phyloP scores from a whole-genome alignment of 2,797 vertebrate species.

The Crax fasciolata region DNA sequence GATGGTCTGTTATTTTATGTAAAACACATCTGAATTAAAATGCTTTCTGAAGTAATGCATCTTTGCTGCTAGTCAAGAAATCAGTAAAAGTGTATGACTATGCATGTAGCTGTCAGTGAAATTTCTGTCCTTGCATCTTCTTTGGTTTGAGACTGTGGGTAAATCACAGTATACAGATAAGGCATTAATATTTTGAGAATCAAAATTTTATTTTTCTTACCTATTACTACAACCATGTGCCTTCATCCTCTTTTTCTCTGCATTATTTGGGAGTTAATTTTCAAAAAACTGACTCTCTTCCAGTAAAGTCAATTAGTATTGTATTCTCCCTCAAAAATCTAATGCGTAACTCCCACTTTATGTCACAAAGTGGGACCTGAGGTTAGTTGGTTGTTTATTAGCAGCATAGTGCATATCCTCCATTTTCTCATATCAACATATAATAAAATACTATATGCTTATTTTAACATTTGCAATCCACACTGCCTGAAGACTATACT shows the following conservation, averaged over 20 bases:
- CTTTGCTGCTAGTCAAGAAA: background rate
- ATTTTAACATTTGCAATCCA: background rate
- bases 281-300: background rate
- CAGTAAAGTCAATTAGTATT: background rate
- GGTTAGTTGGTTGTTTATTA: background rate
- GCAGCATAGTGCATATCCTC: background rate
- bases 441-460: background rate
- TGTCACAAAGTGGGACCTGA: background rate
- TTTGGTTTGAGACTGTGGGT: background rate
- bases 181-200: background rate
- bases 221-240: background rate
- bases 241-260: background rate
- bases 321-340: background rate
- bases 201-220: background rate
- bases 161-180: background rate
- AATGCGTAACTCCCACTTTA: fast-evolving
- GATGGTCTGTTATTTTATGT: background rate
- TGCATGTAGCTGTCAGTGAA: background rate
- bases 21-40: background rate
- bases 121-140: background rate
- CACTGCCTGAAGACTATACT: background rate
- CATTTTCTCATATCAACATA: background rate
- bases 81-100: background rate
- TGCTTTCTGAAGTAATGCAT: background rate
- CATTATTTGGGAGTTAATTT: background rate